phyloP scores from a whole-genome alignment of 2,113 vertebrate genomes.

The Noturus placidus region DNA sequence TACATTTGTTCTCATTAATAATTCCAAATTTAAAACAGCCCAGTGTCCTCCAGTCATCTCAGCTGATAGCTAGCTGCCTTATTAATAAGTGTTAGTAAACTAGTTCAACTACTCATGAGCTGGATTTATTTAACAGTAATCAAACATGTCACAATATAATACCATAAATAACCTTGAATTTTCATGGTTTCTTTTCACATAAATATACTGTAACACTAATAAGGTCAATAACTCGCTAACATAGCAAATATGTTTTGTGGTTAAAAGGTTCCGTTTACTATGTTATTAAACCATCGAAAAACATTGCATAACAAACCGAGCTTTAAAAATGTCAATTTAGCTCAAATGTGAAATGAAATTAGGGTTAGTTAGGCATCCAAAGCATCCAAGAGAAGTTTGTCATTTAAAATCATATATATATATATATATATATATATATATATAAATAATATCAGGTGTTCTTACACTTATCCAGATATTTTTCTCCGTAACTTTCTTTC shows the following conservation, averaged over 20 bases:
- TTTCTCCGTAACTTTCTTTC: conserved; percentile 81
- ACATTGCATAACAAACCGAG: background rate
- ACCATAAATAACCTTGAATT: background rate
- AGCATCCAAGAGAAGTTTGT: too few species aligned
- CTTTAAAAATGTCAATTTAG: background rate
- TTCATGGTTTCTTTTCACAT: background rate
- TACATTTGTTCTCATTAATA: background rate
- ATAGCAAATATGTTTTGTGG: background rate
- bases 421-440: background rate
- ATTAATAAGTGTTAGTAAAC: background rate
- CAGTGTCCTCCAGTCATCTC: background rate
- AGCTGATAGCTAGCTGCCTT: background rate
- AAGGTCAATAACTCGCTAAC: background rate
- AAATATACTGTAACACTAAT: background rate
- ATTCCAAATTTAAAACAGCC: background rate
- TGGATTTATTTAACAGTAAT: background rate
- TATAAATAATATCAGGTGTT: background rate
- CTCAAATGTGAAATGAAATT: background rate
- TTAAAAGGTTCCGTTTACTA: background rate
- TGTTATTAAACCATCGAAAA: background rate
- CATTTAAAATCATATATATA: background rate
- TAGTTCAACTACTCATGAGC: background rate
- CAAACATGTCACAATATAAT: background rate
- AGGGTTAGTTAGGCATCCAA: background rate
- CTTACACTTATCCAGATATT: conserved; percentile 86